A percentile compares a stretch with the other conserved stretches of the same genome.
Evolutionary conservation across 1,140 invertebrate species (phyloP).

Genomic region (Caerostris extrusa): DNA sequence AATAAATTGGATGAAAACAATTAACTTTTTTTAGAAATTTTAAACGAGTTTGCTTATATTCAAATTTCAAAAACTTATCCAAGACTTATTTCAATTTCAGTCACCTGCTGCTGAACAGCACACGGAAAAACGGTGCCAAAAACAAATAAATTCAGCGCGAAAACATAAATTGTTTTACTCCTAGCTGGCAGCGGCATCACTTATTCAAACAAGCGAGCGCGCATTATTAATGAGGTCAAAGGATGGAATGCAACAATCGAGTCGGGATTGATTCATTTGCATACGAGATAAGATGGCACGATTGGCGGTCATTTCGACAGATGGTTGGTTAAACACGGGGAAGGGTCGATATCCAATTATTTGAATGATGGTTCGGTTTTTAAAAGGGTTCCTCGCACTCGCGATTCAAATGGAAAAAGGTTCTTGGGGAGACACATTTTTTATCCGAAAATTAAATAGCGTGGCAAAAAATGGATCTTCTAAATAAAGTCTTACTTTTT

Average conservation of each 20-base stretch:
- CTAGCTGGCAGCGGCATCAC: not conserved
- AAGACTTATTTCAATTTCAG: too few relatives aligned
- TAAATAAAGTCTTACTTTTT: too few relatives aligned
- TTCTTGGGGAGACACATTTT: not conserved
- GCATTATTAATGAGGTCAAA: slow-evolving; percentile 42
- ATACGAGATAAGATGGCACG: slow-evolving; percentile 25
- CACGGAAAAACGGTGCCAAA: not conserved
- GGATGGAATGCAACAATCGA: slow-evolving; percentile 50
- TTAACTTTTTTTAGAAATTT: too few relatives aligned
- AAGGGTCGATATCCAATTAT: slow-evolving; percentile 28
- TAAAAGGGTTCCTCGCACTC: not conserved
- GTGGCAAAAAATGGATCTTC: too few relatives aligned
- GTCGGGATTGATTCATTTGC: slow-evolving; percentile 47
- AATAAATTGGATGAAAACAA: too few relatives aligned
- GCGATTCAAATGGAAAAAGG: not conserved
- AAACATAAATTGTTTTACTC: slow-evolving; percentile 9
- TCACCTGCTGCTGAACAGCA: too few relatives aligned
- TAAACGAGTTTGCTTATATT: too few relatives aligned
- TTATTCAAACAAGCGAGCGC: slow-evolving; percentile 23
- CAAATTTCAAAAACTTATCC: too few relatives aligned
- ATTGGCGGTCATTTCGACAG: slow-evolving; percentile 20
- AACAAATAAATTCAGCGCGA: not conserved
- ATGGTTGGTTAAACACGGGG: not conserved
- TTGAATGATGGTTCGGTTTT: not conserved
- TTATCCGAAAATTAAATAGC: too few relatives aligned